Evolutionary conservation across 1,140 invertebrate species (phyloP), one percentile per base, ranked within the genome.

Genomic region (Campoletis sonorensis): DNA sequence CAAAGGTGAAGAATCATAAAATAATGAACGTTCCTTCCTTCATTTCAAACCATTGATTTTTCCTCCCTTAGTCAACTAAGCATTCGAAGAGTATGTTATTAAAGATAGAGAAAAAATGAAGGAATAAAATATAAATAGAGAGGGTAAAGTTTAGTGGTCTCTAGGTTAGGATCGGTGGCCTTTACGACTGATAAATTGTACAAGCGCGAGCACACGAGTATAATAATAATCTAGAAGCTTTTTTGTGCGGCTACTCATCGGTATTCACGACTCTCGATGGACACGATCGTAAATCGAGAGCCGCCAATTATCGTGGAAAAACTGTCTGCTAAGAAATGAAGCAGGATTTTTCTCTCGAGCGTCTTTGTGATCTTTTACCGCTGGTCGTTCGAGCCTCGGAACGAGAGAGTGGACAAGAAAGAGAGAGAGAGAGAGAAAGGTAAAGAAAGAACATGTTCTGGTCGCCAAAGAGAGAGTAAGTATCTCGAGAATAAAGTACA

Each of bases 101-200:
- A 45, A n/a, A 5, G 8, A 13, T 45, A 45, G 40, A 45, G n/a
- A n/a, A n/a, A n/a, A 45, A 45, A 77, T 30, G 30, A 61, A 13
- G 51, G 51, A 77, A 33, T 15, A 33, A 70, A 30, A 40, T 4
- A 68, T 10, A 40, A 33, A 40, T 7, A 70, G 27, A 40, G 51
- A 21, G 67, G n/a, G 13, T 7, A 16, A 33, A 15, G 26, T 67
- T 67, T 27, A 10, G 61, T 27, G 21, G 21, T 27, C 61, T 67
- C 61, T 83, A 79, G 45, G 23, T 33, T n/a, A 15, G 21, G 49
- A 58, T 54, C 72, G 72, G 16, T 18, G 27, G 37, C 26, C 54
- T 85, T 86, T 84, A 86, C 82, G 83, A 81, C 80, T 80, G 83
- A 86, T 85, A 86, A 86, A 88, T 87, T 84, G 80, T 83, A n/a